phyloP scores from a whole-genome alignment of 2,888 invertebrate species.

The Drosophila borealis region DNA sequence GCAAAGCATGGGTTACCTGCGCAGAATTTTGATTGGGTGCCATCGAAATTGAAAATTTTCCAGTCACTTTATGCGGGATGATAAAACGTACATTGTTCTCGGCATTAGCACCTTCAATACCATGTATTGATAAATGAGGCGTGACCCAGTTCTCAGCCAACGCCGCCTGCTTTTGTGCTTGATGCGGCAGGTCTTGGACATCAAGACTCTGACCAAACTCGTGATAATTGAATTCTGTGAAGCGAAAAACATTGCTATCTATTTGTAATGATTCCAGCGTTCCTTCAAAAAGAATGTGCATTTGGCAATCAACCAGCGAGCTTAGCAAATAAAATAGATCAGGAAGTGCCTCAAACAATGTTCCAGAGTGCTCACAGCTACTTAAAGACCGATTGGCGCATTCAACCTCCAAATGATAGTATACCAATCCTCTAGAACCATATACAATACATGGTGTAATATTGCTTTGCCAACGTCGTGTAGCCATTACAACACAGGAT shows the following conservation, averaged over 20 bases:
- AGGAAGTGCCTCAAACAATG: conserved; percentile 52
- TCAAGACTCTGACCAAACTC: conserved; percentile 35
- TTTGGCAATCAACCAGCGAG: conserved; percentile 32
- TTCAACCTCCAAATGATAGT: conserved; percentile 54
- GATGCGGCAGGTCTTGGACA: conserved; percentile 37
- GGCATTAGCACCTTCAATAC: conserved; percentile 45
- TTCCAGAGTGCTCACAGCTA: conserved; percentile 53
- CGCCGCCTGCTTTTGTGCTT: conserved; percentile 27
- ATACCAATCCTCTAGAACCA: conserved; percentile 53
- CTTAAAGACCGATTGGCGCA: conserved; percentile 42
- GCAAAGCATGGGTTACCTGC: conserved; percentile 28
- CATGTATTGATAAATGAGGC: conserved; percentile 56
- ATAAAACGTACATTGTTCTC: conserved; percentile 34
- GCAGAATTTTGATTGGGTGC: conserved; percentile 43
- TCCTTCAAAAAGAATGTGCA: conserved; percentile 35
- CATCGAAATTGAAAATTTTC: conserved; percentile 53
- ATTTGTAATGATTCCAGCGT: conserved; percentile 13
- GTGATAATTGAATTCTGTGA: conserved; percentile 43
- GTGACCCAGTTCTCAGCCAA: conserved; percentile 39
- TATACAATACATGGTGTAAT: conserved; percentile 40
- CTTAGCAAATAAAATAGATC: conserved; percentile 51
- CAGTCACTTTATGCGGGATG: conserved; percentile 51
- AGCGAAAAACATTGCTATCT: conserved; percentile 23
- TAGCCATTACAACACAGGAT: conserved; percentile 48
- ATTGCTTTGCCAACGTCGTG: conserved; percentile 51